These are phyloP conservation scores for Cydia splendana DNA, from an alignment of 1,140 invertebrate species.

Conservation along the genomic window DNA sequence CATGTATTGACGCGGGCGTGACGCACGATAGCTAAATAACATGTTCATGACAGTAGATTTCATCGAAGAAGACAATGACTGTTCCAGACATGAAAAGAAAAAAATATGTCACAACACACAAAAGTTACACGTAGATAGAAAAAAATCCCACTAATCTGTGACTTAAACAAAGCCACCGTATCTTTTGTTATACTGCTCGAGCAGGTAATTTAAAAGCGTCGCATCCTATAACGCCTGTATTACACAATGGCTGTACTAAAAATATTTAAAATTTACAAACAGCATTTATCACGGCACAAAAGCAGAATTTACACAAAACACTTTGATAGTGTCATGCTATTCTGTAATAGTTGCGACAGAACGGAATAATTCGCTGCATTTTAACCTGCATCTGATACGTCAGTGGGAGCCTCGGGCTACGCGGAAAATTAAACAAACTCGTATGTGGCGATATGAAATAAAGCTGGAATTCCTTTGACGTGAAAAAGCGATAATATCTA, in stretches of 20 bases:
- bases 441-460: background rate
- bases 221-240: background rate
- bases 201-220: constrained; percentile 7
- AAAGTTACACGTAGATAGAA: background rate
- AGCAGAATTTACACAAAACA: constrained; percentile 13
- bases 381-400: constrained; percentile 25
- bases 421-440: background rate
- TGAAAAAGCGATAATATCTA: background rate
- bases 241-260: background rate
- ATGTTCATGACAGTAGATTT: no score
- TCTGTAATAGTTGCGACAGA: constrained; percentile 1
- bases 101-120: background rate
- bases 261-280: constrained; percentile 21
- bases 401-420: background rate
- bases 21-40: no score
- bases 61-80: no score
- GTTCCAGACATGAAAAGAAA: background rate
- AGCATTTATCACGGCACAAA: constrained; percentile 17
- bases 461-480: constrained; percentile 19
- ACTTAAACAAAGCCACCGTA: background rate
- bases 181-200: background rate
- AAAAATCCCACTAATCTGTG: constrained; percentile 2
- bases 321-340: constrained; percentile 25
- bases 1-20: no score
- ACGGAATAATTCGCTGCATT: constrained; percentile 17